Base-by-base conservation (phyloP, 2,888 invertebrate species). In the Pardosa pseudoannulata region DNA sequence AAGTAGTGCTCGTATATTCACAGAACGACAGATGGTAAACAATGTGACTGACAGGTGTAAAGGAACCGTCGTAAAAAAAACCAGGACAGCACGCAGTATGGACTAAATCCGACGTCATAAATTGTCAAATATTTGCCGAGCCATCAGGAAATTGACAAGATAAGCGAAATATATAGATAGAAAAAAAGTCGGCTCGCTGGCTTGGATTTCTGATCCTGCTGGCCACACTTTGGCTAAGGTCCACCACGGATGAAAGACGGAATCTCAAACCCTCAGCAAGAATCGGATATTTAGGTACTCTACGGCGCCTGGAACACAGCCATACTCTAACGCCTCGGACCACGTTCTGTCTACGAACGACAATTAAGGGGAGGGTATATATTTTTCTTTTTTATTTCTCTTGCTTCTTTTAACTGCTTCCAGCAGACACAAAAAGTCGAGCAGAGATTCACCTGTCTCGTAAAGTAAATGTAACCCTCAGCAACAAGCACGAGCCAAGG, bases 111-210 rank as follows among this genome's bases (percentile, higher is more conserved):
- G 73, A 83, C 83, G 50, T 76, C 83, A 83, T 83, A 83, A 83
- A 83, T 78, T 56, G 83, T 83, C 83, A 83, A 83, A 83, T 78
- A 83, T 78, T 78, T 67, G 83, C 76, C 16, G 64, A 83, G 83
- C 65, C 72, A 72, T 72, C 83, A 72, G 31, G 64, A 73, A 79
- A 32, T 29, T 13, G 36, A 70, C n/a, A 41, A 62, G 27, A 19
- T 62, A 41, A 13, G 23, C 31, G 32, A 36, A 67, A 36, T 32
- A 67, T 71, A 50, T 36, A 76, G n/a, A n/a, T n/a, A n/a, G n/a
- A 23, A 36, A 23, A 76, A 11, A 36, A 11, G 11, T 11, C 19
- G n/a, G 50, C 27, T 28, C 29, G 50, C 32, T 29, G 46, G 31
- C 71, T 76, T 65, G 46, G 23, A 46, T 76, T 76, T 67, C 75